Conservation (phyloP, 1,140 invertebrate species). For the Notospermus geniculatus region DNA sequence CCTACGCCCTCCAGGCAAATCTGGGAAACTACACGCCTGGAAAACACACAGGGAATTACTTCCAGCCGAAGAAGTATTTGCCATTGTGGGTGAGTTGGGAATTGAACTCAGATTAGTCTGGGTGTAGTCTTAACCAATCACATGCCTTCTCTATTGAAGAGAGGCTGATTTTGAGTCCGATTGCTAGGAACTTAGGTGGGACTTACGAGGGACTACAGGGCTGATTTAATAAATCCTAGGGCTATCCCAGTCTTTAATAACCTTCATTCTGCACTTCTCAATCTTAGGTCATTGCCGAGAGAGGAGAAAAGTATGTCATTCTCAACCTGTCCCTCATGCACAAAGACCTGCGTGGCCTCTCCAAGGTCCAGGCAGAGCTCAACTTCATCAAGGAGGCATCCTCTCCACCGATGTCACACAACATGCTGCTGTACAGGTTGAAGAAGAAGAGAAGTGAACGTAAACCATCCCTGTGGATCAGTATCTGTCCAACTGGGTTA, state of each 20-base stretch:
- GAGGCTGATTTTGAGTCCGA: background rate
- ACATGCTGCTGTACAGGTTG: constrained; percentile 87
- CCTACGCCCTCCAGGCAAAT: constrained; percentile 86
- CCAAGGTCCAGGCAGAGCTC: constrained; percentile 73
- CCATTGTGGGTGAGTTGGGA: constrained; percentile 63
- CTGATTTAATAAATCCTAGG: too few relatives aligned
- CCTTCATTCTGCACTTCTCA: background rate
- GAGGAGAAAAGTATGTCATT: constrained; percentile 65
- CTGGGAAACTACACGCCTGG: constrained; percentile 68
- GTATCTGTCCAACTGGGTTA: constrained; percentile 75
- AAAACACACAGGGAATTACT: constrained; percentile 59
- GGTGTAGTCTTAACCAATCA: background rate
- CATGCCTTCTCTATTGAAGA: background rate
- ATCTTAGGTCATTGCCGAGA: constrained; percentile 57
- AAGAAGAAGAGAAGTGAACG: constrained; percentile 70
- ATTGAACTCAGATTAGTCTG: too few relatives aligned
- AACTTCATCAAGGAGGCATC: constrained; percentile 88
- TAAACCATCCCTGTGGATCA: constrained; percentile 50
- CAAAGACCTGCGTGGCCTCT: constrained; percentile 72
- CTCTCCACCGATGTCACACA: constrained; percentile 79
- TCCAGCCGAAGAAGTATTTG: constrained; percentile 71
- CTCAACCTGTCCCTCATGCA: constrained; percentile 64
- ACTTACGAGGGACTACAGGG: background rate
- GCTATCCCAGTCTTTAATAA: too few relatives aligned
- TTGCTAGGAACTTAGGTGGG: background rate